Evolutionary conservation across 2,113 vertebrate species (phyloP).

Genomic region (Bungarus multicinctus): DNA sequence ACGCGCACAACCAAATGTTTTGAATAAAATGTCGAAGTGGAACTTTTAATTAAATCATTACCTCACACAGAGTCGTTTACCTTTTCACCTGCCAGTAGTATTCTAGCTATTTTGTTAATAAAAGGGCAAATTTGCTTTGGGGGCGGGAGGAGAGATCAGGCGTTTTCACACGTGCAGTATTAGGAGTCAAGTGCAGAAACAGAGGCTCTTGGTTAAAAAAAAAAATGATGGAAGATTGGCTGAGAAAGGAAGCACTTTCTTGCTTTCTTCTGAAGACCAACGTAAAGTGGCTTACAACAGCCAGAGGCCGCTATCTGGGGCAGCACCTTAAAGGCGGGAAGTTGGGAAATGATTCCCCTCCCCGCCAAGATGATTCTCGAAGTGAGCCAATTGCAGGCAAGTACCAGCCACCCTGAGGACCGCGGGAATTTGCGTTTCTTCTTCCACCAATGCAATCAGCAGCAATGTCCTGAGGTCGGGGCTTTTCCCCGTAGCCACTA

Average conservation of each 20-base stretch:
- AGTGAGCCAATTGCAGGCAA: neutral
- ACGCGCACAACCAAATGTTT: neutral
- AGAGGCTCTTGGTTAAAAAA: neutral
- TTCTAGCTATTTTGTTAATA: neutral
- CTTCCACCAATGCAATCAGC: slow-evolving; percentile 42
- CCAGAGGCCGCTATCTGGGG: neutral
- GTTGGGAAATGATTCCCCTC: neutral
- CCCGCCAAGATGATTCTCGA: neutral
- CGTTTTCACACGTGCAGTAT: neutral
- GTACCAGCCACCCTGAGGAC: slow-evolving; percentile 3
- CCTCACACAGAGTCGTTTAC: neutral
- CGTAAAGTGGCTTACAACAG: neutral
- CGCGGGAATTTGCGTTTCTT: slow-evolving; percentile 51
- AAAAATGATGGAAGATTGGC: too few relatives aligned
- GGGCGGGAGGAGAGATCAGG: too few relatives aligned
- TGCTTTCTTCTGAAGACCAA: neutral
- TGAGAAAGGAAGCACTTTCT: neutral
- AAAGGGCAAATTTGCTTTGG: neutral
- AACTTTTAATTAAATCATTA: neutral
- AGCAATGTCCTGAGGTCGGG: neutral
- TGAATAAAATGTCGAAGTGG: too few relatives aligned
- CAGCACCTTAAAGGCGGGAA: neutral
- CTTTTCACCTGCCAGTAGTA: neutral
- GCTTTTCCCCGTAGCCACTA: neutral
- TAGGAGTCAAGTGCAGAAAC: neutral